These are phyloP conservation scores for Galbula dea DNA, from an alignment of 2,113 vertebrate species.

Conservation along the genomic window DNA sequence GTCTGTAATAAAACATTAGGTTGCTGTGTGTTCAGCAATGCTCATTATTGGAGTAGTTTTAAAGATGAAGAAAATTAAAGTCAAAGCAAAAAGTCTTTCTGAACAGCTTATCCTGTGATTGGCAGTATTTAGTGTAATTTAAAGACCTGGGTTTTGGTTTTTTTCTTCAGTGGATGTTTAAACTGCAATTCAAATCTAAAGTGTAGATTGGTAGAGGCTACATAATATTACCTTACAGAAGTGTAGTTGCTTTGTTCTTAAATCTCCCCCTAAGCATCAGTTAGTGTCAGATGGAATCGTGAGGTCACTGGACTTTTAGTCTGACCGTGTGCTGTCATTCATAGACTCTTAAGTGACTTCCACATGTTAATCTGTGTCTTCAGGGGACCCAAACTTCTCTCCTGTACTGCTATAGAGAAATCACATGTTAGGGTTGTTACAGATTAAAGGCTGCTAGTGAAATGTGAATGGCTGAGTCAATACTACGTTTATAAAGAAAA, in stretches of 20 bases:
- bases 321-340: background rate
- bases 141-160: background rate
- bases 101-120: background rate
- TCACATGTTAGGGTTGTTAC: background rate
- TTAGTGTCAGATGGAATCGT: background rate
- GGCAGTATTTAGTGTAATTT: background rate
- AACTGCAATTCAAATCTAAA: background rate
- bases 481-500: background rate
- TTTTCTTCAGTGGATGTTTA: background rate
- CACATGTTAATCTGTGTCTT: background rate
- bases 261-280: background rate
- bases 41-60: background rate
- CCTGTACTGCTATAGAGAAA: background rate
- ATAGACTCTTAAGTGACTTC: background rate
- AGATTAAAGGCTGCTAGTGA: background rate
- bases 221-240: background rate
- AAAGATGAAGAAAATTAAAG: background rate
- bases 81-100: background rate
- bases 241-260: background rate
- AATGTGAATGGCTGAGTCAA: background rate
- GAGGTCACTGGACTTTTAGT: background rate
- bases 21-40: background rate
- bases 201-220: background rate
- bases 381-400: background rate
- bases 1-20: background rate